A percentile compares a stretch with the other conserved stretches of the same genome.
Evolutionary conservation across 2,888 invertebrate species (phyloP).

Genomic region (Platynereis dumerilii): DNA sequence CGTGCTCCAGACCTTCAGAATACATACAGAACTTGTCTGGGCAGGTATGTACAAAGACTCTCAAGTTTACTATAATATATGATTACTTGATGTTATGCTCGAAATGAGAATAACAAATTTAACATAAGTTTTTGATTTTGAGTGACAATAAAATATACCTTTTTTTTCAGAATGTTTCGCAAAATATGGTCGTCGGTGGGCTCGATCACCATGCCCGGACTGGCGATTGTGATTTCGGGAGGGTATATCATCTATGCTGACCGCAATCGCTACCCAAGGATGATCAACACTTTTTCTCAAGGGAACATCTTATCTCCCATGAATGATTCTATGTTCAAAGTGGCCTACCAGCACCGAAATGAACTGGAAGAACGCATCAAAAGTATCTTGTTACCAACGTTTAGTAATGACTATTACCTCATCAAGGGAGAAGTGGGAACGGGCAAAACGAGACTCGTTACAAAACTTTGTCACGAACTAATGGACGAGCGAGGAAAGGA

Average conservation of each 20-base stretch:
- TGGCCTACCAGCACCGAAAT: constrained; percentile 24
- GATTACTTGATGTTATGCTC: no score
- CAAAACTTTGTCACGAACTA: constrained; percentile 29
- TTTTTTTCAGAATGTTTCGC: no score
- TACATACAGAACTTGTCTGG: no score
- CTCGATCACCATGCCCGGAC: constrained; percentile 1
- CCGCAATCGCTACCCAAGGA: constrained; percentile 25
- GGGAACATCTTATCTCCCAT: constrained; percentile 36
- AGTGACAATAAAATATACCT: no score
- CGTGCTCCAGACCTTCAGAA: no score
- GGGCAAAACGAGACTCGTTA: constrained; percentile 36
- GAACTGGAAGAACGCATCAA: neutral
- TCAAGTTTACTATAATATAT: no score
- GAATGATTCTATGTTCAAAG: constrained; percentile 29
- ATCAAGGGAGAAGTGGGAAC: constrained; percentile 37
- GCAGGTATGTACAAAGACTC: no score
- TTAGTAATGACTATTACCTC: constrained; percentile 37
- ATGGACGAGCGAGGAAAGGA: constrained; percentile 1
- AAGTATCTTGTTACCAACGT: constrained; percentile 19
- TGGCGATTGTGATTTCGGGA: constrained; percentile 20
- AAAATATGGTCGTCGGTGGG: no score
- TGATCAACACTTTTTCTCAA: constrained; percentile 27
- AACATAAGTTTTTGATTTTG: no score
- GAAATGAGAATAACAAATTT: no score
- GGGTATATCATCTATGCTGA: constrained; percentile 36